Base-by-base conservation (phyloP, 2,888 invertebrate species). In the Ophraella communa region DNA sequence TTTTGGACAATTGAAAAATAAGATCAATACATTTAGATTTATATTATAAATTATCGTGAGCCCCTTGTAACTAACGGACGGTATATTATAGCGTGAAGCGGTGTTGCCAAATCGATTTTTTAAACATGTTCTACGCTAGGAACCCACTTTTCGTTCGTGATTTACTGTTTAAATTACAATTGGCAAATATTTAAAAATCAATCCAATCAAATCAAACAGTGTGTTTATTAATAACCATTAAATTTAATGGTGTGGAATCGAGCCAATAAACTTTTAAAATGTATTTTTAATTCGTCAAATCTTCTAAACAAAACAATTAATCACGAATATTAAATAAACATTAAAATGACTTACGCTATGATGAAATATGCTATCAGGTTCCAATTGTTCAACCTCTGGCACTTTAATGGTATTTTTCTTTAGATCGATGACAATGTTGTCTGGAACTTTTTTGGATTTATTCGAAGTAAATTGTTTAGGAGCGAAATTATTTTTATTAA, bases 371-470 rank as follows among this genome's bases (percentile, higher is more conserved):
- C 87, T 86, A 71, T 90, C 88, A 55, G 85, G 86, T 74, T 85
- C 85, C 60, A 85, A 82, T 3, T 83, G 81, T 54, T 85, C 85
- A 0, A 86, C 77, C 64, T 87, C 84, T 23, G 91, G 88, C 11
- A 91, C 83, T 71, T 86, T 88, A 52, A 92, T 89, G 20, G 90
- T 91, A 73, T 92, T 88, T 1, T 88, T 85, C 71, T 87, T 87
- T 58, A 92, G 85, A 76, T 92, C 91, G 66, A 92, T 91, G 0
- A 91, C 87, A 71, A 92, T 91, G 77, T 88, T 90, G 71, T 88
- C 87, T 3, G 87, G 83, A 35, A 87, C 84, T 71, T 88, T 90
- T 69, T 90, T 88, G 20, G 69, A 75, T 70, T 82, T 84, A 30
- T 85, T 85, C 1, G 86, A 85, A 20, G 74, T 76, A 72, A 85